Conservation (phyloP, 2,113 vertebrate genomes). For the Megalops atlanticus region DNA sequence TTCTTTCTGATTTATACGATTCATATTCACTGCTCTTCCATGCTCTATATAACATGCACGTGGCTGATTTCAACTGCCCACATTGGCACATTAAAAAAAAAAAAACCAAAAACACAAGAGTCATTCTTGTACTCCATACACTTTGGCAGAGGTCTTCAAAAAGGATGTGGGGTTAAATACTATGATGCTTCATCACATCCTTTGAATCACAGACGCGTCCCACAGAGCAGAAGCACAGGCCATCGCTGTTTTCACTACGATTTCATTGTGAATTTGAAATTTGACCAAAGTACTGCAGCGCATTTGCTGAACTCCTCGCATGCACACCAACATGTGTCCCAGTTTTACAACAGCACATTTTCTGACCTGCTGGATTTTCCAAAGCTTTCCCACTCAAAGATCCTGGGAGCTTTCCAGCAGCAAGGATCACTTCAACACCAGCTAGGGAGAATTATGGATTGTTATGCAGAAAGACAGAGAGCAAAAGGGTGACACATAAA, state of each 20-base stretch:
- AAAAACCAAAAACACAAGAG: not conserved
- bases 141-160: not conserved
- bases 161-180: not conserved
- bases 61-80: no score
- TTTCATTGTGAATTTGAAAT: not conserved
- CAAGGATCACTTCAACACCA: not conserved
- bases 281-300: not conserved
- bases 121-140: not conserved
- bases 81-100: no score
- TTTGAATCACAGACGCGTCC: slow-evolving; percentile 8
- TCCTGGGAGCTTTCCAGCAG: not conserved
- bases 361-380: not conserved
- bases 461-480: not conserved
- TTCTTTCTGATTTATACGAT: not conserved
- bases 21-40: not conserved
- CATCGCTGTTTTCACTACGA: not conserved
- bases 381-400: not conserved
- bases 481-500: not conserved
- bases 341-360: not conserved
- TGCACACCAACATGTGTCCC: not conserved
- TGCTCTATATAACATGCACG: no score
- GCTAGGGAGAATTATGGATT: not conserved
- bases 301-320: not conserved
- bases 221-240: not conserved
- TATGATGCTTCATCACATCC: slow-evolving; percentile 12